Conservation (phyloP, 2,113 vertebrate genomes). For the Panurus biarmicus region DNA sequence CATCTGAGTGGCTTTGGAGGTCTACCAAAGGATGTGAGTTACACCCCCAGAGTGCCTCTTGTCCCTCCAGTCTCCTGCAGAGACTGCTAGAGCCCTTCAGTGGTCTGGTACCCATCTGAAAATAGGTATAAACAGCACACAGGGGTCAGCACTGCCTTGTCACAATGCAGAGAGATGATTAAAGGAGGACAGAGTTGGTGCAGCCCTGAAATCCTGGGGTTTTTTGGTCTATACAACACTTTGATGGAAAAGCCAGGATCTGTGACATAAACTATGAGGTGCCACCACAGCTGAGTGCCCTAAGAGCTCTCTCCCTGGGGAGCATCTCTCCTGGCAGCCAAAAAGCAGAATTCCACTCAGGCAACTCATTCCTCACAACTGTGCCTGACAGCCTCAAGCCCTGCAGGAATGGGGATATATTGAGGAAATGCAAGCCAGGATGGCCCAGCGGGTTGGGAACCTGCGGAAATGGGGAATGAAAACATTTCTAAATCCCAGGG, state of each 20-base stretch:
- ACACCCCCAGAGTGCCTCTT: not conserved
- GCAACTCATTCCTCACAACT: not conserved
- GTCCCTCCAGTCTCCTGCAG: not conserved
- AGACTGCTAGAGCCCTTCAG: not conserved
- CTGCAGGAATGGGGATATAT: not conserved
- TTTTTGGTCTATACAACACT: not conserved
- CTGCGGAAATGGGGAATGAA: not conserved
- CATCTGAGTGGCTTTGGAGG: not conserved
- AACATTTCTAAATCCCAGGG: not conserved
- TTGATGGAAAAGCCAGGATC: not conserved
- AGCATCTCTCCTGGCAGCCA: not conserved
- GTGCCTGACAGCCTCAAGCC: not conserved
- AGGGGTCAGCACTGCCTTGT: not conserved
- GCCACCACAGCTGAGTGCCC: fast-evolving
- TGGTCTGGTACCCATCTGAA: not conserved
- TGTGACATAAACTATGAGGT: not conserved
- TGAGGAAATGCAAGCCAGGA: not conserved
- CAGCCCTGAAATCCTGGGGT: not conserved
- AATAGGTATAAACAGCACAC: not conserved
- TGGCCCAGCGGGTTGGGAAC: not conserved
- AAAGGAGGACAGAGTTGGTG: not conserved
- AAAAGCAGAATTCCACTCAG: not conserved
- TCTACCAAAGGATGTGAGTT: not conserved
- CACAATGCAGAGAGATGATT: fast-evolving
- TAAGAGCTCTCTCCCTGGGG: fast-evolving